A percentile compares a stretch with the other conserved stretches of the same genome.
Conservation (phyloP, 2,113 vertebrate genomes). For the human (Homo sapiens) region DNA sequence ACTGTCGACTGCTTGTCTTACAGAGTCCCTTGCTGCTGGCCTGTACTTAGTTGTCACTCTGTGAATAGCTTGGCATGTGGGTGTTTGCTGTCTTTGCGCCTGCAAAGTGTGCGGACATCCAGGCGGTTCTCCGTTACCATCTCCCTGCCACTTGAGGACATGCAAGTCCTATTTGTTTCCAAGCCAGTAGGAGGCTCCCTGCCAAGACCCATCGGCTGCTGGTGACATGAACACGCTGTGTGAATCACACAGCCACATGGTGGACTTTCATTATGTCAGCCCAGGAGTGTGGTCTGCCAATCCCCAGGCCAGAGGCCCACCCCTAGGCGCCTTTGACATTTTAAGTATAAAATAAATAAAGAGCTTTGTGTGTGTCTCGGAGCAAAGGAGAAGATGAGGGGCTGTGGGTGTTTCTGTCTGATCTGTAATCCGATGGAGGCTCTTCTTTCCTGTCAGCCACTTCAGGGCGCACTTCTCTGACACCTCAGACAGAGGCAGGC, state of each 20-base stretch:
- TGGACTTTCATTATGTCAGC: conserved; percentile 39
- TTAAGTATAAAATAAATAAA: conserved; percentile 58
- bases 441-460: not conserved
- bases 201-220: conserved; percentile 60
- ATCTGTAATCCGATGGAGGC: not conserved
- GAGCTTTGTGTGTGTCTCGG: conserved; percentile 22
- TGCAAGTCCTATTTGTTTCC: conserved; percentile 45
- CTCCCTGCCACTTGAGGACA: not conserved
- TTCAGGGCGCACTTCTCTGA: not conserved
- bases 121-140: not conserved
- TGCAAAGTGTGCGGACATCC: not conserved
- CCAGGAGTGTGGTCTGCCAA: not conserved
- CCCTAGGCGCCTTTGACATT: conserved; percentile 20
- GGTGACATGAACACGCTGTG: conserved; percentile 62
- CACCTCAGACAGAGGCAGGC: not conserved
- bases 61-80: not conserved
- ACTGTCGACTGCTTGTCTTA: not conserved
- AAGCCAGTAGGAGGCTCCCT: conserved; percentile 68
- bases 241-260: conserved; percentile 62
- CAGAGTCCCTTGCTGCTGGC: not conserved
- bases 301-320: not conserved
- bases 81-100: not conserved
- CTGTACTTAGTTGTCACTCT: fast-evolving
- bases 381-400: not conserved
- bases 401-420: not conserved